Base-by-base conservation (phyloP, 2,888 invertebrate species). In the Salpingus planirostris region DNA sequence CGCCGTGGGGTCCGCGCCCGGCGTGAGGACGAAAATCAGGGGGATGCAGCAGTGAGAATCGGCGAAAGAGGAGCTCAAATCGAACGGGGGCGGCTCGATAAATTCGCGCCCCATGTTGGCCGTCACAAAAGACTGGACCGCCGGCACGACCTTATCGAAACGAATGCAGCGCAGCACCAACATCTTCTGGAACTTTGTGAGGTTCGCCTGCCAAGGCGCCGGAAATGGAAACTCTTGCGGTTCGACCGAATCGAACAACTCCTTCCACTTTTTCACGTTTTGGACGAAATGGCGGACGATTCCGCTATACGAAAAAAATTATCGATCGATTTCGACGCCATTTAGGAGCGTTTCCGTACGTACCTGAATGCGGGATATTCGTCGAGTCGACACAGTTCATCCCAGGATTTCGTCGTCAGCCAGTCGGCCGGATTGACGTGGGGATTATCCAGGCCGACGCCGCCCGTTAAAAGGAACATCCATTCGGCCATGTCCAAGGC, bases 1-100 rank as follows among this genome's bases (percentile, higher is more conserved):
- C 13, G 86, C 87, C 54, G 89, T 90, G 0, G 95, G 95, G 69
- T 95, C 95, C 1, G 91, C 86, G 2, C 93, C 93, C 0, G 93
- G 91, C 0, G 92, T 91, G 38, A 95, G 65, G 13, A 95, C 80
- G 55, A 95, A 93, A 50, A 95, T 81, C 36, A 95, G 63, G 0
- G 95, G 95, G n/a, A 88, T 78, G 52, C 79, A 80, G 55, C 80
- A 81, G 50, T 86, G 83, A 0, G 93, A 93, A 57, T 93, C 92
- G 0, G 70, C 67, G 58, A 81, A 95, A 0, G 89, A 88, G 2
- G 89, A 81, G 1, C 69, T 65, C 44, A 95, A 67, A 64, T 93
- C 89, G 58, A 93, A 93, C 1, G 89, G 80, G 0, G 93, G 93
- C 0, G 93, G 88, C 57, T 90, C 88, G 5, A 91, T 78, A 58